These are phyloP conservation scores for Sebastiscus tertius DNA, from an alignment of 2,797 vertebrate species.

Conservation along the genomic window DNA sequence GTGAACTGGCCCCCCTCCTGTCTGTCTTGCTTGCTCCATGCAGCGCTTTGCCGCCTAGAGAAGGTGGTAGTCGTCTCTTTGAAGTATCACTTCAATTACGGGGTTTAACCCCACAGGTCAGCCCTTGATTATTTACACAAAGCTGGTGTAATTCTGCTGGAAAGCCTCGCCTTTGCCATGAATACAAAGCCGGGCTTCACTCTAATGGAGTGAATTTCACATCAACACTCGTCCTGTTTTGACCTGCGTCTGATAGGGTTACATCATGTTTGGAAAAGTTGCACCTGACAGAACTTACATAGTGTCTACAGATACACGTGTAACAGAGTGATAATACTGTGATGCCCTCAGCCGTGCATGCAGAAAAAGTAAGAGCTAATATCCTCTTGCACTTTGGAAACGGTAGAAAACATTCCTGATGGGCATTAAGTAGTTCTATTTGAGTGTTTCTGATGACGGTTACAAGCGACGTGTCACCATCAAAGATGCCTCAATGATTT, in stretches of 20 bases:
- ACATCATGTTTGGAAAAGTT: constrained; percentile 79
- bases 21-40: constrained; percentile 70
- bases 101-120: constrained; percentile 98
- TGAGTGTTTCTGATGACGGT: constrained; percentile 31
- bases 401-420: constrained; percentile 13
- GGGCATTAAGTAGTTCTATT: constrained; percentile 27
- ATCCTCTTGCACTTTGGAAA: neutral
- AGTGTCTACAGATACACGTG: neutral
- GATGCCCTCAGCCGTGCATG: neutral
- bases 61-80: constrained; percentile 96
- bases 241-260: constrained; percentile 93
- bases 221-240: constrained; percentile 82
- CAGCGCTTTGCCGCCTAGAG: constrained; percentile 77
- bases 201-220: constrained; percentile 89
- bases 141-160: constrained; percentile 93
- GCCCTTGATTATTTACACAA: constrained; percentile 99
- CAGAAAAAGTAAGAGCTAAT: neutral
- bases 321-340: neutral
- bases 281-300: constrained; percentile 52
- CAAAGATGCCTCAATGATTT: constrained; percentile 33
- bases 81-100: constrained; percentile 99
- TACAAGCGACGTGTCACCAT: constrained; percentile 41
- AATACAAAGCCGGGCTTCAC: constrained; percentile 86
- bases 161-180: constrained; percentile 89
- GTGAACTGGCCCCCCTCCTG: constrained; percentile 41